A percentile compares a stretch with the other conserved stretches of the same genome.
Evolutionary conservation across 2,888 invertebrate genomes (phyloP).

Genomic region (Xestia ashworthii): DNA sequence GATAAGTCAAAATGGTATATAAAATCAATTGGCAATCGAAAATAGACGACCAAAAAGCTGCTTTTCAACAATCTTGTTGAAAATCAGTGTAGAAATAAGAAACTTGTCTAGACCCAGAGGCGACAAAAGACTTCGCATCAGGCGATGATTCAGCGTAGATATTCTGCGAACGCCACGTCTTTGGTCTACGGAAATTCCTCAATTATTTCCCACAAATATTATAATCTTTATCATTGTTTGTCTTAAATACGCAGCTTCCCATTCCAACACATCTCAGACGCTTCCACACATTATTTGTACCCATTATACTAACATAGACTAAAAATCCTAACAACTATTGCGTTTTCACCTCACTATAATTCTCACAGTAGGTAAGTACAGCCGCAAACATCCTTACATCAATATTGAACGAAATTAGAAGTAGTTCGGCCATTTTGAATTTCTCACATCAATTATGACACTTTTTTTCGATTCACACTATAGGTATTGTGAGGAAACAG

Average conservation of each 20-base stretch:
- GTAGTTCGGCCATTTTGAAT: slow-evolving; percentile 43
- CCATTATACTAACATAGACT: slow-evolving; percentile 35
- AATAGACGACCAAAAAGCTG: neutral
- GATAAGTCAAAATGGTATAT: neutral
- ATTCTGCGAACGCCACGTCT: neutral
- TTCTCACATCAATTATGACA: slow-evolving; percentile 2
- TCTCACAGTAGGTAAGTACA: slow-evolving; percentile 28
- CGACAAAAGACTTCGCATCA: neutral
- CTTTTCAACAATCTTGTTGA: neutral
- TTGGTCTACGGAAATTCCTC: no score
- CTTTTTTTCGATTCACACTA: neutral
- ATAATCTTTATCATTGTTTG: neutral
- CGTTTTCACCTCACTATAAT: slow-evolving; percentile 40
- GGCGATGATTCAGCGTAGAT: neutral
- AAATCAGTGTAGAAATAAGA: neutral
- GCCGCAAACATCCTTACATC: slow-evolving; percentile 22
- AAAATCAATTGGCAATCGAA: neutral
- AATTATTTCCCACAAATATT: neutral
- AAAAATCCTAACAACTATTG: slow-evolving; percentile 26
- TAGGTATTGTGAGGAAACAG: neutral
- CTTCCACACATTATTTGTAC: slow-evolving; percentile 36
- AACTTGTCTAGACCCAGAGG: neutral
- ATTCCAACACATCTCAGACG: slow-evolving; percentile 38
- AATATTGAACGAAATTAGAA: slow-evolving; percentile 44
- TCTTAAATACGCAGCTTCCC: slow-evolving; percentile 27